Evolutionary conservation across 2,797 vertebrate genomes (phyloP).

Genomic region (Urocyon cinereoargenteus): DNA sequence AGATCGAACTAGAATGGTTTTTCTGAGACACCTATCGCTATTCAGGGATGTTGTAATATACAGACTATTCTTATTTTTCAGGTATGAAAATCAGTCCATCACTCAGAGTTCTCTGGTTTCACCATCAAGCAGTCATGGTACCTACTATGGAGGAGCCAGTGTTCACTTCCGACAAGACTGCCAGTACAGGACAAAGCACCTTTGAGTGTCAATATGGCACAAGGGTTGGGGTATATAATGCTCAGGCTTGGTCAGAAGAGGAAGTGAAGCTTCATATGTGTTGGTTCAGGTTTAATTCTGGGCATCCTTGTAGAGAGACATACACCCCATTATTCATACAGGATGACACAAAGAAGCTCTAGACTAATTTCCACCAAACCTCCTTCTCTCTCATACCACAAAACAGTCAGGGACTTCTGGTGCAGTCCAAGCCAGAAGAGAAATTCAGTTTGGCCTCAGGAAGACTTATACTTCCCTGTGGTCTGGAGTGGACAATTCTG

Average conservation of each 20-base stretch:
- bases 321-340: background rate
- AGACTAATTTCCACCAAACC: background rate
- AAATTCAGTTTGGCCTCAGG: background rate
- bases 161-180: background rate
- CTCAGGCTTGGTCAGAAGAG: background rate
- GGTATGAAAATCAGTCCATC: background rate
- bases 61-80: slow-evolving; percentile 53
- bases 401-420: slow-evolving; percentile 36
- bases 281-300: background rate
- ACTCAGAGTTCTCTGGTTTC: background rate
- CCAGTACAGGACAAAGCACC: background rate
- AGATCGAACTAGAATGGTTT: slow-evolving; percentile 35
- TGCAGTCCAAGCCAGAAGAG: background rate
- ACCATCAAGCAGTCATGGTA: background rate
- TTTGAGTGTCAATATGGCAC: background rate
- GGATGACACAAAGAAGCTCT: slow-evolving; percentile 35
- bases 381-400: background rate
- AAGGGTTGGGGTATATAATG: background rate
- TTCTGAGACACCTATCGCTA: background rate
- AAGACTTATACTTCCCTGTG: background rate
- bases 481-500: background rate
- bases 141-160: background rate
- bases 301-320: background rate
- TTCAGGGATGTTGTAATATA: background rate
- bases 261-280: background rate